Conservation (phyloP, 2,888 invertebrate genomes). For the Ceraclea dissimilis region DNA sequence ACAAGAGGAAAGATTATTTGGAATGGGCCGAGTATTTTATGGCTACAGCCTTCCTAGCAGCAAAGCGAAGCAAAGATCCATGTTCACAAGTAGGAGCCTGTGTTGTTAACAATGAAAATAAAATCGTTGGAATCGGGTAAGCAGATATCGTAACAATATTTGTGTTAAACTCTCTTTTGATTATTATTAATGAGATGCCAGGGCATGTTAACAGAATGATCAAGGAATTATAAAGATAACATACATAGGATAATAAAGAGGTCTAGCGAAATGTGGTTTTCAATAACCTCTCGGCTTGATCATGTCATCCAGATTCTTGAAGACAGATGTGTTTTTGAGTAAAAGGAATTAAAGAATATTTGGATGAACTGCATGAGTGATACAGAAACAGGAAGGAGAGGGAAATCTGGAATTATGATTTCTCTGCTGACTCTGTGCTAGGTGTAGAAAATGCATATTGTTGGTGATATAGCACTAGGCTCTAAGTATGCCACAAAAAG, state of each 20-base stretch:
- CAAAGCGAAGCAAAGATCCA: constrained; percentile 94
- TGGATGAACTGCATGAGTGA: no score
- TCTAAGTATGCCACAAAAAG: no score
- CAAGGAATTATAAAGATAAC: neutral
- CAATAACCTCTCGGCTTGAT: no score
- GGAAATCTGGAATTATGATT: no score
- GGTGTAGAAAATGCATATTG: no score
- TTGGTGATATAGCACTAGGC: no score
- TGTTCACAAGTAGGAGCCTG: constrained; percentile 91
- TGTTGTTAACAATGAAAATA: constrained; percentile 78
- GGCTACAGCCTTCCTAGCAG: constrained; percentile 83
- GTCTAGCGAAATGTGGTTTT: neutral
- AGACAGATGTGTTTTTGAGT: no score
- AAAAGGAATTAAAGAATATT: no score
- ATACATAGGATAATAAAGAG: neutral
- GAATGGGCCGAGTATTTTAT: constrained; percentile 95
- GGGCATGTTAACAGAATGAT: neutral
- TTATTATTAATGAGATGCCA: neutral
- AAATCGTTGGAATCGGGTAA: constrained; percentile 83
- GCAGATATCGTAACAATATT: no score
- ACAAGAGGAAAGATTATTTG: constrained; percentile 60
- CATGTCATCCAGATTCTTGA: no score
- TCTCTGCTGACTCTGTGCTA: no score
- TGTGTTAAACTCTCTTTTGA: neutral
- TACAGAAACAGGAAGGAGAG: no score